phyloP scores from a whole-genome alignment of 1,140 invertebrate species.

The Prorops nasuta region DNA sequence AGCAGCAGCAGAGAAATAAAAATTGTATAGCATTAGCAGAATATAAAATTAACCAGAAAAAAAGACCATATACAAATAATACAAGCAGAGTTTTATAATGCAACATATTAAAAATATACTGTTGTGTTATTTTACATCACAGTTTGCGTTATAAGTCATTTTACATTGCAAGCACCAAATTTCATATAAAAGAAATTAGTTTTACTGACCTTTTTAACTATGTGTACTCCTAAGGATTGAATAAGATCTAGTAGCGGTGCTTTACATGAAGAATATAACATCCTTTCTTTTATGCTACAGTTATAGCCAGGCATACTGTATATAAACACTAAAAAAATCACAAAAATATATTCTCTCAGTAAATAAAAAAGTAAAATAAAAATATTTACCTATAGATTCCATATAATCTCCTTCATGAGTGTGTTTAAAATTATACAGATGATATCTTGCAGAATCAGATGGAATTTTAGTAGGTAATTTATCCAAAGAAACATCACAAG shows the following conservation, averaged over 20 bases:
- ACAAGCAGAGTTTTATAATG: no score
- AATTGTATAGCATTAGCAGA: no score
- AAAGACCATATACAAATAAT: no score
- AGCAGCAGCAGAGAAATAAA: no score
- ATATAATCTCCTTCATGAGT: conserved; percentile 88
- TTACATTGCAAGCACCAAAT: neutral
- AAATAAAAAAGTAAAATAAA: conserved; percentile 18
- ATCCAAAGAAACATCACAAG: conserved; percentile 59
- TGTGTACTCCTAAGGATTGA: conserved; percentile 71
- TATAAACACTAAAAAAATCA: conserved; percentile 87
- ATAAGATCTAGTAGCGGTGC: conserved; percentile 80
- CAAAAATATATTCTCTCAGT: conserved; percentile 20
- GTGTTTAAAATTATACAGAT: conserved; percentile 89
- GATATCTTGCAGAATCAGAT: conserved; percentile 82
- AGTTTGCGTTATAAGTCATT: no score
- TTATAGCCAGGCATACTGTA: conserved; percentile 96
- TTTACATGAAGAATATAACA: conserved; percentile 98
- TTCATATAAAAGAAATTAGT: neutral
- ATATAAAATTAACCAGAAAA: no score
- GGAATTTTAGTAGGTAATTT: conserved; percentile 77
- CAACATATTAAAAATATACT: no score
- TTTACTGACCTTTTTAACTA: conserved; percentile 77
- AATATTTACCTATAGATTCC: conserved; percentile 71
- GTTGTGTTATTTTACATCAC: no score
- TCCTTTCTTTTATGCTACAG: conserved; percentile 92